Evolutionary conservation across 1,140 invertebrate genomes (phyloP).

Genomic region (Lerema accius): DNA sequence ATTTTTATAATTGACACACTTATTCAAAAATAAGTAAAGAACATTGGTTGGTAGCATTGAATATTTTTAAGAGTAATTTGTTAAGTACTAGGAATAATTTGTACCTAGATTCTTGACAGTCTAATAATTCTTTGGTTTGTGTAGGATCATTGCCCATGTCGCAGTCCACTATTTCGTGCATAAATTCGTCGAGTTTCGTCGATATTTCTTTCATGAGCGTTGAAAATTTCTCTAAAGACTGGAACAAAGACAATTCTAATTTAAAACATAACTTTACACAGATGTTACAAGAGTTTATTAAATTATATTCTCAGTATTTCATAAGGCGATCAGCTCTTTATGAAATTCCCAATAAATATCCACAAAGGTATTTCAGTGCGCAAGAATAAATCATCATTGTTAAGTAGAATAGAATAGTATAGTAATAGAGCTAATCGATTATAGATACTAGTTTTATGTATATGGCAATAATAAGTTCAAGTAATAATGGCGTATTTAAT

Average conservation of each 20-base stretch:
- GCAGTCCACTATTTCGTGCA: slow-evolving; percentile 89
- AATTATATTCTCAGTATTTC: slow-evolving; percentile 54
- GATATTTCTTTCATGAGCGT: slow-evolving; percentile 94
- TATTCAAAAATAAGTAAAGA: no score
- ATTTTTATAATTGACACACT: no score
- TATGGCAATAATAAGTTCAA: no score
- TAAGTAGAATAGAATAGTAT: no score
- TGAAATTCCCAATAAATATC: slow-evolving; percentile 55
- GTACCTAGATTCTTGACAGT: slow-evolving; percentile 80
- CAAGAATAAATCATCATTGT: slow-evolving; percentile 69
- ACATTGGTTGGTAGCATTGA: no score
- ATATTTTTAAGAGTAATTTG: no score
- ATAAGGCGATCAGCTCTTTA: slow-evolving; percentile 64
- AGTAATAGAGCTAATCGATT: no score
- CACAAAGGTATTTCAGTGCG: slow-evolving; percentile 65
- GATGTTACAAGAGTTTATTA: neutral
- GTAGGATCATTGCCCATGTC: slow-evolving; percentile 82
- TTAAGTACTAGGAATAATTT: no score
- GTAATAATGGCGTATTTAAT: no score
- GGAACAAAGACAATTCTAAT: slow-evolving; percentile 56
- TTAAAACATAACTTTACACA: no score
- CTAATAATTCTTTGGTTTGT: slow-evolving; percentile 83
- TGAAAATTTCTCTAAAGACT: slow-evolving; percentile 98
- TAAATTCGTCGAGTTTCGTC: slow-evolving; percentile 91
- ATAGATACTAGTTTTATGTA: no score